Conservation (phyloP, 2,113 vertebrate genomes). For the Nyctereutes procyonoides region DNA sequence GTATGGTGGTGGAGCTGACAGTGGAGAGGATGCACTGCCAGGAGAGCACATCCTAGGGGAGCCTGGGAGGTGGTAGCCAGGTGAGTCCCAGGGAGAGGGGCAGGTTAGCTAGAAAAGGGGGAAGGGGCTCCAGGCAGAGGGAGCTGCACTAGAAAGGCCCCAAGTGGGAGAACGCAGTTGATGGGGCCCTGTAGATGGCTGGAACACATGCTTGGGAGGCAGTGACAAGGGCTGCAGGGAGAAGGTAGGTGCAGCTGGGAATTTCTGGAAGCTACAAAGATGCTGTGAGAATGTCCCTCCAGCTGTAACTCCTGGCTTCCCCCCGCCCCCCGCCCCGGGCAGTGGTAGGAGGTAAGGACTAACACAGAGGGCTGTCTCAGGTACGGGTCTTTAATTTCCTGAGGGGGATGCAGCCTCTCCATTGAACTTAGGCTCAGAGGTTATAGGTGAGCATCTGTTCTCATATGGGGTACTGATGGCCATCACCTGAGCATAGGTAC, state of each 20-base stretch:
- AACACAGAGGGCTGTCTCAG: too few species aligned
- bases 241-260: not conserved
- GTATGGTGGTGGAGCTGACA: rapidly evolving
- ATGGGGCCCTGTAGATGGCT: rapidly evolving
- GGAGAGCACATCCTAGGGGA: not conserved
- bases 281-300: not conserved
- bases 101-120: not conserved
- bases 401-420: not conserved
- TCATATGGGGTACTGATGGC: not conserved
- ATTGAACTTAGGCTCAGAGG: not conserved
- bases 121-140: not conserved
- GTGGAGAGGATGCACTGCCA: rapidly evolving
- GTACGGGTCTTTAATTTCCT: not conserved
- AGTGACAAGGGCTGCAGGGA: not conserved
- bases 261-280: not conserved
- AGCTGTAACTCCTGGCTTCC: not conserved
- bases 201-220: not conserved
- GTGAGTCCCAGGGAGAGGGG: not conserved
- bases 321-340: not conserved
- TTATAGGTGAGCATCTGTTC: rapidly evolving
- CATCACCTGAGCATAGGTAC: not conserved
- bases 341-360: not conserved
- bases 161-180: rapidly evolving
- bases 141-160: not conserved
- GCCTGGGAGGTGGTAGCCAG: not conserved